Conservation (phyloP, 2,113 vertebrate genomes). For the Pseudopipra pipra region DNA sequence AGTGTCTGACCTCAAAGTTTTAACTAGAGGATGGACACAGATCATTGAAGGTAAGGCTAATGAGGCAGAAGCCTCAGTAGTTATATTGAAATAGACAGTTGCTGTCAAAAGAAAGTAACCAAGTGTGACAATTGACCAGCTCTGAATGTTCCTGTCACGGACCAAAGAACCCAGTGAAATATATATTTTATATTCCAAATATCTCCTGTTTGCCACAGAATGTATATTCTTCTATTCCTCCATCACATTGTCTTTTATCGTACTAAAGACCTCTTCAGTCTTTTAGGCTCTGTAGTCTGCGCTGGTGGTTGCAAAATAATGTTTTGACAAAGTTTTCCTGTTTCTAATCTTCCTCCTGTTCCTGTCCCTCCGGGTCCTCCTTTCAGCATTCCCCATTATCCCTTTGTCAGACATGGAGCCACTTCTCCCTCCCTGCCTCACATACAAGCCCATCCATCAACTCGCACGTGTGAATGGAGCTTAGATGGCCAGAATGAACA, state of each 20-base stretch:
- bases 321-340: background rate
- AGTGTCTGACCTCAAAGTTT: background rate
- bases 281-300: background rate
- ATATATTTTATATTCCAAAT: background rate
- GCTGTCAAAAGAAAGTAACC: background rate
- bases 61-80: background rate
- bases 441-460: accelerated
- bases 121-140: background rate
- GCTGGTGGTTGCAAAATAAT: background rate
- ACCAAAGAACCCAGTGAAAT: background rate
- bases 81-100: background rate
- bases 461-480: accelerated
- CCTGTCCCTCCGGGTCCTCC: background rate
- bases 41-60: background rate
- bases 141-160: background rate
- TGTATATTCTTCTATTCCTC: background rate
- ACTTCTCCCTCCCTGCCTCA: background rate
- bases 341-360: background rate
- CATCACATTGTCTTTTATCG: background rate
- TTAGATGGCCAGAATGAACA: background rate
- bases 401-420: background rate
- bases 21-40: background rate
- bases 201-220: background rate
- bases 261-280: background rate
- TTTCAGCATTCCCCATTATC: background rate